Conservation (phyloP, 2,113 vertebrate genomes). For the Petrocephalus microphthalmus region DNA sequence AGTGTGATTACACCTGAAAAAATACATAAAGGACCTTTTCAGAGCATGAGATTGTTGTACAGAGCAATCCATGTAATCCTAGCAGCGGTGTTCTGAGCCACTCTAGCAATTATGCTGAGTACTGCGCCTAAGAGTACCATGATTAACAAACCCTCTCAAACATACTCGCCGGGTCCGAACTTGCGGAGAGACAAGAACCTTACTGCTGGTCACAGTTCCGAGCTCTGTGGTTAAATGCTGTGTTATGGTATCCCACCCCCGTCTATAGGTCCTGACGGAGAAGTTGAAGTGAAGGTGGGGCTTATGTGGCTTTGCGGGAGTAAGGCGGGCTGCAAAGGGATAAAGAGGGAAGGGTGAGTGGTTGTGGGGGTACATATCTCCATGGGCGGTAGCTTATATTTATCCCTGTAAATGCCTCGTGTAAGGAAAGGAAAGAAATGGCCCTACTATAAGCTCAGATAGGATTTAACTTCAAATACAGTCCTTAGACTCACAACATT, state of each 20-base stretch:
- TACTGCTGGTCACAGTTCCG: not conserved
- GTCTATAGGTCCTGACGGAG: not conserved
- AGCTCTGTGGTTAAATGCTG: not conserved
- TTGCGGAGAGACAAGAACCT: not conserved
- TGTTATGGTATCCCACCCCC: not conserved
- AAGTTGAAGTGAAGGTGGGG: not conserved
- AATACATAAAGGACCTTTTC: not conserved
- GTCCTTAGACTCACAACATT: not conserved
- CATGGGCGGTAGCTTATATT: not conserved
- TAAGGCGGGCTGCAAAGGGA: not conserved
- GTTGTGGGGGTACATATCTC: not conserved
- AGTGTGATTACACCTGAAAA: not conserved
- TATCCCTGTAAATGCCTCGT: not conserved
- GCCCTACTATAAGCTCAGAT: not conserved
- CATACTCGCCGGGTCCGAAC: not conserved
- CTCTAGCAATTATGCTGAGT: not conserved
- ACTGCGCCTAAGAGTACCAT: not conserved
- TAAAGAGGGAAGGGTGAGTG: not conserved
- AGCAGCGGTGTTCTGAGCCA: not conserved
- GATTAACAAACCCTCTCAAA: not conserved
- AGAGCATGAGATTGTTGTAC: not conserved
- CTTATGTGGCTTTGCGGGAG: not conserved
- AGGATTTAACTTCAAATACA: not conserved
- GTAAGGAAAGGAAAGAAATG: not conserved
- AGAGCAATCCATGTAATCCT: not conserved